phyloP scores from a whole-genome alignment of 2,888 invertebrate species.

The Leptinotarsa haldemani region DNA sequence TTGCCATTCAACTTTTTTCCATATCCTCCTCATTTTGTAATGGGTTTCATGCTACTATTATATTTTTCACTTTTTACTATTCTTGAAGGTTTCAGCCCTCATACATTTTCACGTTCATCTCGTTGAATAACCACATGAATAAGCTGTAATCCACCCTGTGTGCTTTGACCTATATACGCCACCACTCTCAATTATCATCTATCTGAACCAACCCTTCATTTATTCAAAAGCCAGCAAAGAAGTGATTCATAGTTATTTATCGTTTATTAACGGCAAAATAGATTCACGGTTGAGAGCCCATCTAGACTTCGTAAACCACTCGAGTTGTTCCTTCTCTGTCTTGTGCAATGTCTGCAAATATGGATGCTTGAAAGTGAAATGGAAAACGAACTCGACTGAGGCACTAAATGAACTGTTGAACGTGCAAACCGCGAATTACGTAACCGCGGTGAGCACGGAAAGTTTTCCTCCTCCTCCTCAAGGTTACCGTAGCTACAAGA shows the following conservation, averaged over 20 bases:
- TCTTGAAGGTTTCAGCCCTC: no score
- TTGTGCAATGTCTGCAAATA: constrained; percentile 46
- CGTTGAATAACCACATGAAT: no score
- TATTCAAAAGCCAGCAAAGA: constrained; percentile 13
- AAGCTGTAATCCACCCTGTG: no score
- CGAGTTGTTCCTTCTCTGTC: constrained; percentile 44
- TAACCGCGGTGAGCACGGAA: constrained; percentile 50
- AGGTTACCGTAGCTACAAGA: constrained; percentile 48
- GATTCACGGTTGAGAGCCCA: constrained; percentile 52
- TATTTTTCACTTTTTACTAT: no score
- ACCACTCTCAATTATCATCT: not conserved
- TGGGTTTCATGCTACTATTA: no score
- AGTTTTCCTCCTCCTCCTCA: constrained; percentile 54
- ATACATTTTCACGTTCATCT: no score
- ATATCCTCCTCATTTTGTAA: no score
- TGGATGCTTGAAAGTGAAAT: constrained; percentile 48
- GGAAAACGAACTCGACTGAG: constrained; percentile 48
- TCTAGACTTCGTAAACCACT: constrained; percentile 49
- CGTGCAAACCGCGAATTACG: constrained; percentile 50
- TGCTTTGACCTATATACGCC: not conserved
- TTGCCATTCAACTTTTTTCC: no score
- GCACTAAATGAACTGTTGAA: constrained; percentile 50
- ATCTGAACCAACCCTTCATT: not conserved
- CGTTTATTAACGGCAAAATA: constrained; percentile 41
- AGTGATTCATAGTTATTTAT: constrained; percentile 20